These are phyloP conservation scores for Monopterus albus DNA, from an alignment of 2,113 vertebrate genomes.

Conservation along the genomic window DNA sequence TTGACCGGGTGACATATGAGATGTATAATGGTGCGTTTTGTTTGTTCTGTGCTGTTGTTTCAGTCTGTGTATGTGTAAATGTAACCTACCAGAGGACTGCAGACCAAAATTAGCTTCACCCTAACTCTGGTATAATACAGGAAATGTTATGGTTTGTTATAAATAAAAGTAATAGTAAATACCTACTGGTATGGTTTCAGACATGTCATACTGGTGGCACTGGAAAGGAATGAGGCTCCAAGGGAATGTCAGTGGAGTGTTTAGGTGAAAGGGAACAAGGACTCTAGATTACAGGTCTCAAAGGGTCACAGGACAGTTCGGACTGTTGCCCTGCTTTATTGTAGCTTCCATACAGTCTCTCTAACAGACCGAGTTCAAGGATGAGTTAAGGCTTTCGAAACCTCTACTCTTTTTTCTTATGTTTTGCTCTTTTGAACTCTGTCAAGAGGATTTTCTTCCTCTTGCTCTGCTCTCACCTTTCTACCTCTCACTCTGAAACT, in stretches of 20 bases:
- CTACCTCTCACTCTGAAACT: conserved; percentile 22
- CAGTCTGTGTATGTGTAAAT: background rate
- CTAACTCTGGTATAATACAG: too few species aligned
- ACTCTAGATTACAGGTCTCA: background rate
- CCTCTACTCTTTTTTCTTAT: background rate
- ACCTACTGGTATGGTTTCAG: too few species aligned
- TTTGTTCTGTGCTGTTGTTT: too few species aligned
- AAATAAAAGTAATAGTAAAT: too few species aligned
- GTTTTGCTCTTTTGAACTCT: conserved; percentile 9
- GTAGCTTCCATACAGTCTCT: background rate
- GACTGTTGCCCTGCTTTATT: background rate
- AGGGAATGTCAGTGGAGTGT: background rate
- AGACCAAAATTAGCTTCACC: too few species aligned
- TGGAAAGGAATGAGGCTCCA: too few species aligned
- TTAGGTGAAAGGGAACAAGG: background rate
- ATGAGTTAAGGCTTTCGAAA: background rate
- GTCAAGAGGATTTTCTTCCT: conserved; percentile 17
- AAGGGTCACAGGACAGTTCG: background rate
- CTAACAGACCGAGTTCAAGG: background rate
- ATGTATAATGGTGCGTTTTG: too few species aligned
- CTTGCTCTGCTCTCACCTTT: conserved; percentile 43
- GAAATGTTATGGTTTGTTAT: too few species aligned
- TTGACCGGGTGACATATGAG: background rate
- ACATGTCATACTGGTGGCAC: too few species aligned
- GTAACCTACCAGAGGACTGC: too few species aligned